A percentile compares a stretch with the other conserved stretches of the same genome.
Evolutionary conservation across 2,797 vertebrate genomes (phyloP).

Genomic region (Acropternis orthonyx): DNA sequence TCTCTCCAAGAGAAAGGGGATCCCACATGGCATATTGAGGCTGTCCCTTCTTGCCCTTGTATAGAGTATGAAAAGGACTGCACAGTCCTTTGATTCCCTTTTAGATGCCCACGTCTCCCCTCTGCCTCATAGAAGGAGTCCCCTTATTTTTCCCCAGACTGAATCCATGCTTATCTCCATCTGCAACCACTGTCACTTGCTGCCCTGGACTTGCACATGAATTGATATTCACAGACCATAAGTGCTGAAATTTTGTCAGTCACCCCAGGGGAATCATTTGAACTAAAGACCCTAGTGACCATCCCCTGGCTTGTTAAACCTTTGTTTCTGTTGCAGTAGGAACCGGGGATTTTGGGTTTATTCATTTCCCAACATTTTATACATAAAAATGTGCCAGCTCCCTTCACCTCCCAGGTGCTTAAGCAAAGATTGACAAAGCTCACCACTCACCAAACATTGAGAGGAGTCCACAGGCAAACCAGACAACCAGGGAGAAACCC

Average conservation of each 20-base stretch:
- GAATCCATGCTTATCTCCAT: not conserved
- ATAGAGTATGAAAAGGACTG: not conserved
- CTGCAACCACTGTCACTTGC: not conserved
- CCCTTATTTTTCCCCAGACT: not conserved
- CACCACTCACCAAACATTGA: constrained; percentile 83
- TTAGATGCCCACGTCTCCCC: not conserved
- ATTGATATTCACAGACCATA: not conserved
- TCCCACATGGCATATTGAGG: not conserved
- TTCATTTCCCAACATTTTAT: not conserved
- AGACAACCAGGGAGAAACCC: constrained; percentile 84
- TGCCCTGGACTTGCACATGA: not conserved
- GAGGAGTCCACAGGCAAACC: constrained; percentile 83
- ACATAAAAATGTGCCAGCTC: not conserved
- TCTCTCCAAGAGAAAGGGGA: not conserved
- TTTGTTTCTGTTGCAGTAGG: not conserved
- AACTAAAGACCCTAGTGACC: not conserved
- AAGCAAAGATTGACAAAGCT: not conserved
- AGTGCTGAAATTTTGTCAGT: not conserved
- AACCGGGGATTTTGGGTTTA: not conserved
- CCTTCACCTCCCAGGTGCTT: not conserved
- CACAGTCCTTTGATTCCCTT: not conserved
- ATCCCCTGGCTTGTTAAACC: not conserved
- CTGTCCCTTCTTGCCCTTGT: not conserved
- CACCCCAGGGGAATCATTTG: not conserved
- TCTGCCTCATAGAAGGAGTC: not conserved